Base-by-base conservation (phyloP, 1,140 invertebrate genomes). In the Stegodyphus dumicola region DNA sequence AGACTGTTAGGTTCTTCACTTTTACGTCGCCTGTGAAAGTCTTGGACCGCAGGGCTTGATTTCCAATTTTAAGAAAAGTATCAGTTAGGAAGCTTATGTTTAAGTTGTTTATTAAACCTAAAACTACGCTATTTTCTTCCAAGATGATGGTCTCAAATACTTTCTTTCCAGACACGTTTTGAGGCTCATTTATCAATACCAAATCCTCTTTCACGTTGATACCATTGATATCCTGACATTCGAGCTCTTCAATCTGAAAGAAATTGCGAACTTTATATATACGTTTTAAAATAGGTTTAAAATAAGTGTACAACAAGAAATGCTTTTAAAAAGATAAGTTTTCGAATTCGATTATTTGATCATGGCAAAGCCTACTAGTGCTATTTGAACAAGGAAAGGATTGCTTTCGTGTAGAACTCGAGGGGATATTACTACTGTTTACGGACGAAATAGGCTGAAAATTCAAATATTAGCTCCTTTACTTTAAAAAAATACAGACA, bases 191-290 rank as follows among this genome's bases (percentile, higher is more conserved):
- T 18, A 65, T 60, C 11, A 86, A 75, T 6, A 88, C 70, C 6
- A 86, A 86, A 70, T 87, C 86, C 15, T n/a, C 56, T 6, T 54
- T 33, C n/a, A 85, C n/a, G 18, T 88, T 54, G 9, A 86, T 60
- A 7, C 74, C 79, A 71, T 88, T 88, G 18, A 88, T 84, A 48
- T 75, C 52, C 5, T 56, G 5, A 53, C 87, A 74, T n/a, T 66
- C 18, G 0, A 87, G 69, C 17, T 76, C 54, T 10, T 75, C 56
- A 64, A 87, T 70, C 85, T 86, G 13, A 6, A 86, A 86, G 7
- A 65, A 74, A 15, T 33, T 33, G 33, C 3, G 33, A 33, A 33
- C 33, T 1, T 33, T 33, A 33, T 33, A 33, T 33, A 33, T 33
- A 1, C 33, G 3, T 33, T 33, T 33, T 1, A 33, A 33, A 33